Base-by-base conservation (phyloP, 1,140 invertebrate species). In the Nixonia krombeini region DNA sequence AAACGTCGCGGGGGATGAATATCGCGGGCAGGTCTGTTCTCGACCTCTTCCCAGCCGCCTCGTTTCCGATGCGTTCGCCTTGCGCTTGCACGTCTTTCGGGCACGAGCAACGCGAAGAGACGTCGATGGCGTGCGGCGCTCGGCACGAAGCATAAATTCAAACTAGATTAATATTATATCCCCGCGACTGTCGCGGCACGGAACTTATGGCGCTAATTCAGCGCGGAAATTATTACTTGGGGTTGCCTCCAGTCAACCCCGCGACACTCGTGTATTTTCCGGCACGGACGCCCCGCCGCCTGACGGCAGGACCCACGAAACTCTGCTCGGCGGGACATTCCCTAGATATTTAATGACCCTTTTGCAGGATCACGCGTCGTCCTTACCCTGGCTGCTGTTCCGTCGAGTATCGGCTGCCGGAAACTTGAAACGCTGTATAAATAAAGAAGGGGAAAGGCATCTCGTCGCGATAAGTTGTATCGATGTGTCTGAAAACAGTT, bases 111-210 rank as follows among this genome's bases (percentile, higher is more conserved):
- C 1, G 12, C n/a, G n/a, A n/a, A n/a, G n/a, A n/a, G n/a, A n/a
- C n/a, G n/a, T n/a, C n/a, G n/a, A n/a, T n/a, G n/a, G n/a, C n/a
- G n/a, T n/a, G n/a, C n/a, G n/a, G n/a, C n/a, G n/a, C n/a, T n/a
- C n/a, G n/a, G n/a, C n/a, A n/a, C 21, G 41, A 49, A 37, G 28
- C 55, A 76, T 82, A 81, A 83, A 82, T 82, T 83, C 71, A 78
- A 76, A 77, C 76, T 81, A 83, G 79, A 82, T 83, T 83, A 83
- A 83, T 83, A 83, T 83, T 80, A 76, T n/a, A n/a, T 82, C 76
- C 72, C 74, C 72, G 73, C 55, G 72, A 62, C 78, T 81, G 78
- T 80, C 78, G 70, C 74, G 65, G 76, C 72, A 71, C 72, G 64
- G 72, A 82, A 83, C 80, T 83, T 83, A 83, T 82, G 81, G 76